These are phyloP conservation scores for Lapara coniferarum DNA, from an alignment of 2,888 invertebrate genomes.

Conservation along the genomic window DNA sequence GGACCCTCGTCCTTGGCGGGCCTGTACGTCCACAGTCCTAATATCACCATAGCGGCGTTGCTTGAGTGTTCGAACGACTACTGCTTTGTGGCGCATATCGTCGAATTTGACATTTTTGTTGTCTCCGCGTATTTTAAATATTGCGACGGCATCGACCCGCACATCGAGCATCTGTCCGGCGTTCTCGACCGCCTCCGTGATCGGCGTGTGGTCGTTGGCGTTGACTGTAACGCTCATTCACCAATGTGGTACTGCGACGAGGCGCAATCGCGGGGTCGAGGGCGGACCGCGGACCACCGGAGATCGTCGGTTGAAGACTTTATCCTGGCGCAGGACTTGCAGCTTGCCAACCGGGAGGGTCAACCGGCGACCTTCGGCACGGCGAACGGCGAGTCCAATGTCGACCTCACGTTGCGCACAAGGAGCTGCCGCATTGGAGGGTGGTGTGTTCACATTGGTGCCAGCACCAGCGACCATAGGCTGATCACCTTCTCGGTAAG, in stretches of 20 bases:
- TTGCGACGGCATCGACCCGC: background rate
- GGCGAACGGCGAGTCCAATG: conserved; percentile 7
- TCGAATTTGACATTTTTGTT: background rate
- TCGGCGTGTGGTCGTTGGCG: too few relatives aligned
- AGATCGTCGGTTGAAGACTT: conserved; percentile 11
- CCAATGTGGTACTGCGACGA: too few relatives aligned
- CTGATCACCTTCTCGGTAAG: too few relatives aligned
- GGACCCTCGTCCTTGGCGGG: background rate
- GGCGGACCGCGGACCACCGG: conserved; percentile 1
- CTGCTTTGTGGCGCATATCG: background rate
- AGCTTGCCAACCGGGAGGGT: background rate
- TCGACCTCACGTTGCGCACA: conserved; percentile 20
- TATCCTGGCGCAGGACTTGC: background rate
- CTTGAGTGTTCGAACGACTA: background rate
- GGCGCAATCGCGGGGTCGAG: too few relatives aligned
- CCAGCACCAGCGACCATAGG: too few relatives aligned
- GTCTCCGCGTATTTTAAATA: background rate
- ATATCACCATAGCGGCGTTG: background rate
- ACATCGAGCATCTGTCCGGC: background rate
- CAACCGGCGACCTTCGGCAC: conserved; percentile 28
- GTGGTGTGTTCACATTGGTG: background rate
- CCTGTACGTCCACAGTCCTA: background rate
- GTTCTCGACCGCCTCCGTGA: conserved; percentile 18
- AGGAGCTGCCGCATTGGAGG: background rate
- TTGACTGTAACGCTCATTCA: too few relatives aligned